Conservation (phyloP, 2,888 invertebrate species). For the Conomelus anceps region DNA sequence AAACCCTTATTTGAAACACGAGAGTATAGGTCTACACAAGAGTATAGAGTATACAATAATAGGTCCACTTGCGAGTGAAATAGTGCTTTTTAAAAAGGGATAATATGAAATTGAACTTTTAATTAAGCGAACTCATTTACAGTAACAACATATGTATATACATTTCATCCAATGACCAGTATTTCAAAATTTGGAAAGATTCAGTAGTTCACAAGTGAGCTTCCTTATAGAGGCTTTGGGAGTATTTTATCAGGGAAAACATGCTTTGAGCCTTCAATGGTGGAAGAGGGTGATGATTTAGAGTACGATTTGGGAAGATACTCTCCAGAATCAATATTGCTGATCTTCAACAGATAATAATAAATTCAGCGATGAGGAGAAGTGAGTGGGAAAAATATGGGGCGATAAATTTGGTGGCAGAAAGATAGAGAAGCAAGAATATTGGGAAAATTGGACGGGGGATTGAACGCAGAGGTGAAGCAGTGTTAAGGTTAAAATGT, state of each 20-base stretch:
- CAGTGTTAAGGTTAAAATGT: neutral
- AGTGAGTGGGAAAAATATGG: neutral
- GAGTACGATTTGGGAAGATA: neutral
- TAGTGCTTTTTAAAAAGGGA: no score
- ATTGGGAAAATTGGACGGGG: neutral
- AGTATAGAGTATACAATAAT: no score
- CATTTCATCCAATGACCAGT: no score
- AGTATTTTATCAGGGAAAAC: neutral
- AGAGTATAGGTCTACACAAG: no score
- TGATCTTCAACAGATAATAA: neutral
- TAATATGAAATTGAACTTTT: no score
- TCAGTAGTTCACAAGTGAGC: neutral
- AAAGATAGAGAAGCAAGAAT: neutral
- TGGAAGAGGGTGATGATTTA: neutral
- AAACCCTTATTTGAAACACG: no score
- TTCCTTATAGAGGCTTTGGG: neutral
- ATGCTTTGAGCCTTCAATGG: neutral
- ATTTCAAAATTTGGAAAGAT: neutral
- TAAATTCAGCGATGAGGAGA: neutral
- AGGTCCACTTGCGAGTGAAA: no score
- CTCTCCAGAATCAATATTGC: neutral
- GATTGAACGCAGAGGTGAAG: neutral
- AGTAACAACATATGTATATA: no score
- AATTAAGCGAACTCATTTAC: no score
- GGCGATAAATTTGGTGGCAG: neutral